Evolutionary conservation across 2,797 vertebrate species (phyloP), one percentile per base, ranked within the genome.

Genomic region (Phrynocephalus vlangalii): DNA sequence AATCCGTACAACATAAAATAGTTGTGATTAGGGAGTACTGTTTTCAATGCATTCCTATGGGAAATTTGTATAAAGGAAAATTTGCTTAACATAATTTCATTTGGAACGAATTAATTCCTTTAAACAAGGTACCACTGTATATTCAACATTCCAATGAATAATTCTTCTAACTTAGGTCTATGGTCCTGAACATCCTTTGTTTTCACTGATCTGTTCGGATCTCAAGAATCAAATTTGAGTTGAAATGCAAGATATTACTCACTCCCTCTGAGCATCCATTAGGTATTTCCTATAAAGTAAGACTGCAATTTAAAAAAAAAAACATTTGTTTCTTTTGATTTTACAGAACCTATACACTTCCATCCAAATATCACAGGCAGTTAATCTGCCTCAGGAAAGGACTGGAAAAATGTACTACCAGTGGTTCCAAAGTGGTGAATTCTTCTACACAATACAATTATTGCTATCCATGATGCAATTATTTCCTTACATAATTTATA

Each of bases 121-220:
- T 44, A 44, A 44, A 44, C 38, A 44, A 44, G 38, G 38, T 44
- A 44, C 38, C 38, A 44, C 38, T 44, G 38, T 44, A 44, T 44
- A 44, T 44, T 71, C 22, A 79, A 24, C 26, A 63, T 67, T 33
- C 9, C 52, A 66, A 60, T 22, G 16, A 80, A 60, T 10, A 22
- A 56, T 79, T 10, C 60, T 81, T 86, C 0, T 52, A 85, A 76
- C 8, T 52, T 63, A 11, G 5, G 68, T 6, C 1, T 1, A 15
- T 52, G 38, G 73, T n/a, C 38, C 52, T 81, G 79, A 81, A 75
- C n/a, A 86, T 73, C 56, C 52, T 73, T 81, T 73, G 24, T 81
- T 86, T 56, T 15, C 30, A 80, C 16, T 80, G 24, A 60, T 2
- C 18, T 77, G 60, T 16, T 56, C 26, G 26, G 33, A 28, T 67